These are phyloP conservation scores for Pygoscelis antarcticus DNA, from an alignment of 2,113 vertebrate species.

Conservation along the genomic window DNA sequence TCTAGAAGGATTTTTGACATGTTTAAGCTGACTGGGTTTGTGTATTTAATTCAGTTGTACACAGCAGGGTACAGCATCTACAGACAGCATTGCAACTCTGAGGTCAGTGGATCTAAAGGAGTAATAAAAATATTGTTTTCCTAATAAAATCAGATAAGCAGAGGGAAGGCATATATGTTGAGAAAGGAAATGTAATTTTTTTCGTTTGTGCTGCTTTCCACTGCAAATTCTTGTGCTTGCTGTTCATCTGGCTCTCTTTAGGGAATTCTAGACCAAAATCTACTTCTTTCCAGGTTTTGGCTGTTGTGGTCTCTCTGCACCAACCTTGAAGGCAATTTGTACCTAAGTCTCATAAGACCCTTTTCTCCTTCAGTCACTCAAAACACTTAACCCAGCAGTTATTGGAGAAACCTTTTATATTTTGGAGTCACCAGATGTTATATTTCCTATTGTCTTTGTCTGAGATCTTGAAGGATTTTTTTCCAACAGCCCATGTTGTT, in stretches of 20 bases:
- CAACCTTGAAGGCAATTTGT: neutral
- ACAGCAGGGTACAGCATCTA: neutral
- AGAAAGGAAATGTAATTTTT: neutral
- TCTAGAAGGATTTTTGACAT: slow-evolving; percentile 7
- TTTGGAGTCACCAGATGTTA: neutral
- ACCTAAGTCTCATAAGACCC: neutral
- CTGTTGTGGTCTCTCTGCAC: neutral
- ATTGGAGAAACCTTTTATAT: neutral
- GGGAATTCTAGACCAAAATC: neutral
- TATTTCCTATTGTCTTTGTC: neutral
- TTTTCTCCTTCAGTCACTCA: neutral
- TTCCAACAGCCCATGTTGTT: neutral
- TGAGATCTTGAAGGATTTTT: neutral
- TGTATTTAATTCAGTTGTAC: neutral
- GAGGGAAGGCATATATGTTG: neutral
- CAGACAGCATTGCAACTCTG: neutral
- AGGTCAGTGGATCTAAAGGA: neutral
- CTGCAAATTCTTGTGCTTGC: neutral
- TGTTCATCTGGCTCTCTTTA: neutral
- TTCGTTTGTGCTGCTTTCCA: neutral
- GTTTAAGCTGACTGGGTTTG: neutral
- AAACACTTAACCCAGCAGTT: neutral
- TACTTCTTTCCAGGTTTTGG: neutral
- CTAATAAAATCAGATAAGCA: neutral
- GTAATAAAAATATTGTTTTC: neutral